Evolutionary conservation across 1,140 invertebrate species (phyloP).

Genomic region (Zaprionus tsacasi): DNA sequence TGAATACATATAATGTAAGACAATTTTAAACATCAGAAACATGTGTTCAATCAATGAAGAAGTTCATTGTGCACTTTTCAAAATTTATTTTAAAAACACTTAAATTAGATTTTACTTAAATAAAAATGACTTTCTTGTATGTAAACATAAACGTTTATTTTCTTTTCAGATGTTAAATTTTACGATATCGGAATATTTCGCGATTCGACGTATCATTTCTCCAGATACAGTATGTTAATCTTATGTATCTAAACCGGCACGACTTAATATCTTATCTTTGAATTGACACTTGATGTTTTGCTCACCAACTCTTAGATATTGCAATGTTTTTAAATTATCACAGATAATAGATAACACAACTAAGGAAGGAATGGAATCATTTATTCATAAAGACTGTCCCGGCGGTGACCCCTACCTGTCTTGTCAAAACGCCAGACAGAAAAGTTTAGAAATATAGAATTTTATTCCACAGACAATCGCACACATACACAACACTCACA

Average conservation of each 20-base stretch:
- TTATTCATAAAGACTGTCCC: slow-evolving; percentile 17
- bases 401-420: slow-evolving; percentile 32
- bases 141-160: neutral
- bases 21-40: neutral
- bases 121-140: too few species aligned
- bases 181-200: neutral
- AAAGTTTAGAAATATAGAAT: slow-evolving; percentile 39
- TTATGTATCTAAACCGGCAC: slow-evolving; percentile 11
- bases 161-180: neutral
- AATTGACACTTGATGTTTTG: neutral
- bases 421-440: slow-evolving; percentile 19
- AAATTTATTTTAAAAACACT: neutral
- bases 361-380: slow-evolving; percentile 14
- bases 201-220: neutral
- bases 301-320: neutral
- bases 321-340: neutral
- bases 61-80: neutral
- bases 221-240: too few species aligned
- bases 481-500: slow-evolving; percentile 19
- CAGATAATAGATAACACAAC: neutral
- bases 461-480: slow-evolving; percentile 27
- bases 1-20: slow-evolving; percentile 48
- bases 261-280: neutral
- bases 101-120: too few species aligned
- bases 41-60: neutral